Conservation (phyloP, 2,113 vertebrate genomes). For the Ahaetulla prasina region DNA sequence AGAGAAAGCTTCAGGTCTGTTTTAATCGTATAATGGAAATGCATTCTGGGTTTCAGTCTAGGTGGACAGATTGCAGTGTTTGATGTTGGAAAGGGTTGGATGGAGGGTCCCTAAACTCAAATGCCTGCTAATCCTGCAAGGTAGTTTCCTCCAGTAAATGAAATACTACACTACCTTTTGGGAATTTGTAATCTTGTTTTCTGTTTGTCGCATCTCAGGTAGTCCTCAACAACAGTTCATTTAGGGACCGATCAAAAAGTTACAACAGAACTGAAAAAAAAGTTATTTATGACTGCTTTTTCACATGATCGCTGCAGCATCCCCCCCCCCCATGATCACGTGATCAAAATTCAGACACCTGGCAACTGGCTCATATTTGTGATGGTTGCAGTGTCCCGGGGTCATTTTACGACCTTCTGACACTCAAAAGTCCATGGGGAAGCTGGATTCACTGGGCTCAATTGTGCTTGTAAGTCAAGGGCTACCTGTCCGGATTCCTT, state of each 20-base stretch:
- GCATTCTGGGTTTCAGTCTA: not conserved
- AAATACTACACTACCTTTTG: not conserved
- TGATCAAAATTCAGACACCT: not conserved
- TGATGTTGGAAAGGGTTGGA: not conserved
- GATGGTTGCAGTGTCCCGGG: not conserved
- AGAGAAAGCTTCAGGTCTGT: slow-evolving; percentile 91
- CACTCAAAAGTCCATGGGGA: not conserved
- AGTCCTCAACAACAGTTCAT: not conserved
- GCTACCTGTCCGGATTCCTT: not conserved
- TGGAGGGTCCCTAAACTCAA: not conserved
- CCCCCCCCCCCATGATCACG: not conserved
- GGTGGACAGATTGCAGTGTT: not conserved
- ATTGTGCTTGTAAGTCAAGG: not conserved
- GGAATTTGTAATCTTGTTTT: not conserved
- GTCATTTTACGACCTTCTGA: not conserved
- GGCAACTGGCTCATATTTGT: not conserved
- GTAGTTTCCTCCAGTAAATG: not conserved
- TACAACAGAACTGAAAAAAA: too few relatives aligned
- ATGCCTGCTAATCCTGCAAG: not conserved
- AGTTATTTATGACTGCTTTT: not conserved
- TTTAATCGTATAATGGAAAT: not conserved
- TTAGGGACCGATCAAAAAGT: not conserved
- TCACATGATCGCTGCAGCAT: not conserved
- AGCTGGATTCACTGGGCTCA: not conserved
- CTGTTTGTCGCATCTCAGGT: not conserved